Conservation (phyloP, 35 echinoderm and acorn worm species). For the Amphiura filiformis region DNA sequence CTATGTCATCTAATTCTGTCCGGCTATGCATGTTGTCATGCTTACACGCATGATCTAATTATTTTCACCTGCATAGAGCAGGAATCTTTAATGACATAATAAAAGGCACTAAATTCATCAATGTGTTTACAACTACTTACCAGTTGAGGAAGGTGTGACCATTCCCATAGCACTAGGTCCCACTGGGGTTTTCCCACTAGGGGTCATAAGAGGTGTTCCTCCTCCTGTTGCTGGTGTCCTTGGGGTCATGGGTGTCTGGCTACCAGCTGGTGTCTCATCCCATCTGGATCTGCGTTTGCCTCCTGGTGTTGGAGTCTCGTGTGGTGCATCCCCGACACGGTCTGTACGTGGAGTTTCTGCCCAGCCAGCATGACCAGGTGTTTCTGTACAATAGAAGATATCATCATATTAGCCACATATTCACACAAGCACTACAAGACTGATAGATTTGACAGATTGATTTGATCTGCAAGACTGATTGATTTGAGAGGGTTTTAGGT, state of each 20-base stretch:
- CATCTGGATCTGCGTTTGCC: slow-evolving; percentile 82
- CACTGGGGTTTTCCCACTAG: slow-evolving; percentile 75
- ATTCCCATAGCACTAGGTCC: slow-evolving; percentile 87
- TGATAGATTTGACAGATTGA: too few relatives aligned
- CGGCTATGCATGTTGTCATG: too few relatives aligned
- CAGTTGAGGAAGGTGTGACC: slow-evolving; percentile 79
- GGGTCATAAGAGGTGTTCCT: slow-evolving; percentile 59
- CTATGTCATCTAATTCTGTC: too few relatives aligned
- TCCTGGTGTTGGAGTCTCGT: slow-evolving; percentile 84
- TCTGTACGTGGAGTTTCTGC: slow-evolving; percentile 98
- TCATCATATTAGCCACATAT: not conserved
- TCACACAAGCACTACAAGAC: too few relatives aligned
- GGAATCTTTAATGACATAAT: too few relatives aligned
- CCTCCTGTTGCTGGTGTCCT: slow-evolving; percentile 68
- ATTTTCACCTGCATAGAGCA: too few relatives aligned
- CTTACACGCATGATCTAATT: too few relatives aligned
- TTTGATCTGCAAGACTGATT: too few relatives aligned
- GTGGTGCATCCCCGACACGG: slow-evolving; percentile 72
- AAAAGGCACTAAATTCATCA: too few relatives aligned
- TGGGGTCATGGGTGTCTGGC: slow-evolving; percentile 65
- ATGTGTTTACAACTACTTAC: slow-evolving; percentile 16
- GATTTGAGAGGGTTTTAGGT: too few relatives aligned
- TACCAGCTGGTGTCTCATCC: slow-evolving; percentile 96
- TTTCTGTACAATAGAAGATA: slow-evolving; percentile 51
- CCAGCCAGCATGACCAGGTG: slow-evolving; percentile 98